Evolutionary conservation across 2,888 invertebrate genomes (phyloP).

Genomic region (Lasioglossum malachurum): DNA sequence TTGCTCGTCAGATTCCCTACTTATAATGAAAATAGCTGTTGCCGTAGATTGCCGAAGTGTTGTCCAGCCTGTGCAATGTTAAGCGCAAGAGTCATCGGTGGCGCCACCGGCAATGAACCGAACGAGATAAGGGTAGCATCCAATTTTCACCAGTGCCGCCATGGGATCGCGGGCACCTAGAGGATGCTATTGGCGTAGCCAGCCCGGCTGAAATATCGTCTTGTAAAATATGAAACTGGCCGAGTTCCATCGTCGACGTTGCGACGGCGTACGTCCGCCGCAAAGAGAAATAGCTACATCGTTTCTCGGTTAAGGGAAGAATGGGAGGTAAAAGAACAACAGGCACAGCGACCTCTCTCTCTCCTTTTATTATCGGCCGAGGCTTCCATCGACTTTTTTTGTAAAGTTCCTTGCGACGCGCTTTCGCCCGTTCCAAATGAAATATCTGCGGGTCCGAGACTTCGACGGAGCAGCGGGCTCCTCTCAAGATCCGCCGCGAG

Average conservation of each 20-base stretch:
- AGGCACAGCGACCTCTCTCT: slow-evolving; percentile 30
- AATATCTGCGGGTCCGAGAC: slow-evolving; percentile 14
- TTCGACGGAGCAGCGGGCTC: background rate
- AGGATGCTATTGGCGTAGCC: slow-evolving; percentile 46
- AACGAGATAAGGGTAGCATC: slow-evolving; percentile 57
- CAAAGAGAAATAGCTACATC: slow-evolving; percentile 59
- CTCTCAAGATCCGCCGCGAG: no score
- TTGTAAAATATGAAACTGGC: slow-evolving; percentile 70
- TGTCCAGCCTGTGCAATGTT: slow-evolving; percentile 24
- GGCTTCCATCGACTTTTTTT: slow-evolving; percentile 21
- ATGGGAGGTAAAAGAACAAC: slow-evolving; percentile 47
- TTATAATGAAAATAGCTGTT: background rate
- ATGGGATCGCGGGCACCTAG: slow-evolving; percentile 45
- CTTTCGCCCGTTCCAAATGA: slow-evolving; percentile 17
- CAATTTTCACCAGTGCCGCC: slow-evolving; percentile 54
- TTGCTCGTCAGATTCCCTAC: background rate
- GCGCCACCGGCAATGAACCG: slow-evolving; percentile 51
- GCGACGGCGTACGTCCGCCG: slow-evolving; percentile 34
- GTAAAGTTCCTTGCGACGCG: slow-evolving; percentile 26
- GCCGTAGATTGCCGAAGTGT: background rate
- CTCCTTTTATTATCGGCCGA: slow-evolving; percentile 43
- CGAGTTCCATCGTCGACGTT: slow-evolving; percentile 57
- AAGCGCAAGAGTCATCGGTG: slow-evolving; percentile 27
- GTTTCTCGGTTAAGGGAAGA: slow-evolving; percentile 55
- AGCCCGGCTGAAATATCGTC: slow-evolving; percentile 60